Conservation (phyloP, 2,888 invertebrate species). For the Blastobasis adustella region DNA sequence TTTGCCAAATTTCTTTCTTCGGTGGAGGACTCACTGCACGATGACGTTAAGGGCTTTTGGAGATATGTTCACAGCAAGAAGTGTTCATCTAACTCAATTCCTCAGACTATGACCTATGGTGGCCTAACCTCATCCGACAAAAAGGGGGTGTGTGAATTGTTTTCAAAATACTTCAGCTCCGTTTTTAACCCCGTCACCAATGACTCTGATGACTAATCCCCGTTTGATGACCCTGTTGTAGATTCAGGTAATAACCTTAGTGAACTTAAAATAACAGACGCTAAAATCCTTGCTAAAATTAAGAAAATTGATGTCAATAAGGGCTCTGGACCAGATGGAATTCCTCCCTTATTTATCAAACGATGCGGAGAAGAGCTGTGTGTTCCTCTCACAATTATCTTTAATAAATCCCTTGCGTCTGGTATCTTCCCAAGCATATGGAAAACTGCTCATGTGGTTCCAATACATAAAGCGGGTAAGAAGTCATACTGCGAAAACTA, state of each 20-base stretch:
- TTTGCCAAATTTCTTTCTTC: not conserved
- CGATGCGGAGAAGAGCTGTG: not conserved
- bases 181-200: not conserved
- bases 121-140: not conserved
- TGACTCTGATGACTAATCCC: not conserved
- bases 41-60: slow-evolving; percentile 2
- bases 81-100: not conserved
- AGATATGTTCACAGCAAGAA: slow-evolving; percentile 1
- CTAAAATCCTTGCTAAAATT: not conserved
- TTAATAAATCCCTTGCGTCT: slow-evolving; percentile 1
- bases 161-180: not conserved
- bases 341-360: slow-evolving; percentile 1
- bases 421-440: slow-evolving; percentile 3
- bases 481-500: slow-evolving; percentile 6
- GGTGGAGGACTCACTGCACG: not conserved
- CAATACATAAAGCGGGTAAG: slow-evolving; percentile 3
- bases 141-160: not conserved
- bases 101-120: not conserved
- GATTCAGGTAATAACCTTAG: not conserved
- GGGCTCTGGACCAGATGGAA: slow-evolving; percentile 4
- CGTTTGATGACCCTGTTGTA: not conserved
- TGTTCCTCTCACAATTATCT: not conserved
- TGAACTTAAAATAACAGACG: not conserved
- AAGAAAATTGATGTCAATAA: not conserved
- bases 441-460: slow-evolving; percentile 1